A percentile compares a stretch with the other conserved stretches of the same genome.
phyloP scores from a whole-genome alignment of 2,888 invertebrate genomes.

The Andrena hattorfiana region DNA sequence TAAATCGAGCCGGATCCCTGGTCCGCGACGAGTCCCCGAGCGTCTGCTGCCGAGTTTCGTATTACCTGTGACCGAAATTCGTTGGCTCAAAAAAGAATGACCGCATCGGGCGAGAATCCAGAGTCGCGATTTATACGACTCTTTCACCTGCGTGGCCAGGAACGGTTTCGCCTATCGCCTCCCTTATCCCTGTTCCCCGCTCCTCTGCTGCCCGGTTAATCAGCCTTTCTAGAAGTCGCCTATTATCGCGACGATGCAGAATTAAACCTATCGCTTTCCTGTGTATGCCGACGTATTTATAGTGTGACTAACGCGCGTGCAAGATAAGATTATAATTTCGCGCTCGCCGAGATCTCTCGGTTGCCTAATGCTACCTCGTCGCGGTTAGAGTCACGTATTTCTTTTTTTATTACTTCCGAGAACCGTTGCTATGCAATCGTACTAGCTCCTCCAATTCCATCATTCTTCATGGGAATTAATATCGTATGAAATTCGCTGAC shows the following conservation, averaged over 20 bases:
- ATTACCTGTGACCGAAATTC: constrained; percentile 66
- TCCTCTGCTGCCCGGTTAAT: constrained; percentile 1
- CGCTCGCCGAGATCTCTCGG: constrained; percentile 38
- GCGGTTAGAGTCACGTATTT: constrained; percentile 28
- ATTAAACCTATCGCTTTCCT: constrained; percentile 54
- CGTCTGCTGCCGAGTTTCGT: constrained; percentile 57
- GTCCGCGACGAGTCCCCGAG: constrained; percentile 53
- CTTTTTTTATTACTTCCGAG: constrained; percentile 25
- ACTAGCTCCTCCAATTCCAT: no score
- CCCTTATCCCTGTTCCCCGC: not conserved
- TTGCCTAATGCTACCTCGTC: constrained; percentile 28
- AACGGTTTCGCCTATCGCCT: not conserved
- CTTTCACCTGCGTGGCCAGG: constrained; percentile 15
- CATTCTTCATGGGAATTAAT: not conserved
- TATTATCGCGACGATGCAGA: constrained; percentile 48
- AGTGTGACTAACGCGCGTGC: constrained; percentile 63
- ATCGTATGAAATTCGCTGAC: not conserved
- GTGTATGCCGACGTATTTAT: constrained; percentile 60
- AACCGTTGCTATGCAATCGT: not conserved
- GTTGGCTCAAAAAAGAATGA: constrained; percentile 44
- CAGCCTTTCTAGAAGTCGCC: constrained; percentile 12
- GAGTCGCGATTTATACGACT: constrained; percentile 43
- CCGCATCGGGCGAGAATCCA: constrained; percentile 29
- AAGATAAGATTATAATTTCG: constrained; percentile 70
- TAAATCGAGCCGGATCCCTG: constrained; percentile 73